Evolutionary conservation across 2,797 vertebrate genomes (phyloP).

Genomic region (Odontamblyopus lacepedii): DNA sequence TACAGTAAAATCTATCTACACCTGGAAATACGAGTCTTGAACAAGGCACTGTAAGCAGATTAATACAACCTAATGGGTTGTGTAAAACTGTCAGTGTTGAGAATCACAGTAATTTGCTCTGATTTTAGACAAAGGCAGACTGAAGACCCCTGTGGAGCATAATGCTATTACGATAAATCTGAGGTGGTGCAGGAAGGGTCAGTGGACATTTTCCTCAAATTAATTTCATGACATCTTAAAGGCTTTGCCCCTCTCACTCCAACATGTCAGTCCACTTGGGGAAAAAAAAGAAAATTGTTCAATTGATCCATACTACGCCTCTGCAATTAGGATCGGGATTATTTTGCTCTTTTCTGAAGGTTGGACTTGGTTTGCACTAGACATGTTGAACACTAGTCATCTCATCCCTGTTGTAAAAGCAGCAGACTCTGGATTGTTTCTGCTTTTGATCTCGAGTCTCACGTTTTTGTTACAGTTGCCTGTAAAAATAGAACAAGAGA

Average conservation of each 20-base stretch:
- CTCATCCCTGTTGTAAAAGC: slow-evolving; percentile 11
- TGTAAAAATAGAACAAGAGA: slow-evolving; percentile 38
- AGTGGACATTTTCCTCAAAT: slow-evolving; percentile 12
- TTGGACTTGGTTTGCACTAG: slow-evolving; percentile 6
- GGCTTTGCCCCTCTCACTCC: not conserved
- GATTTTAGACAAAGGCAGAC: slow-evolving; percentile 14
- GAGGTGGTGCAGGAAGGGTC: slow-evolving; percentile 26
- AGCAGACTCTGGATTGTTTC: slow-evolving; percentile 5
- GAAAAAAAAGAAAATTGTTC: slow-evolving; percentile 10
- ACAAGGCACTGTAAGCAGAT: slow-evolving; percentile 42
- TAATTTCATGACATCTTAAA: not conserved
- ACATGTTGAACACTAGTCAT: slow-evolving; percentile 7
- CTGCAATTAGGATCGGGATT: not conserved
- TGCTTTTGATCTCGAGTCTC: slow-evolving; percentile 8
- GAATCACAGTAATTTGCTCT: not conserved
- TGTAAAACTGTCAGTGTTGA: not conserved
- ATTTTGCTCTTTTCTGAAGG: slow-evolving; percentile 9
- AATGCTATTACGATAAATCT: slow-evolving; percentile 62
- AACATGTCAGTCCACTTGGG: not conserved
- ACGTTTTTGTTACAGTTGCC: slow-evolving; percentile 15
- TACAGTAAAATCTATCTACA: slow-evolving; percentile 37
- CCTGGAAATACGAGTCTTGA: slow-evolving; percentile 32
- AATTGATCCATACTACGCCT: not conserved
- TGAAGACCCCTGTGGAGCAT: slow-evolving; percentile 47
- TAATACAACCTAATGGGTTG: slow-evolving; percentile 10